Evolutionary conservation across 1,140 invertebrate genomes (phyloP), one percentile per base, ranked within the genome.

Genomic region (Drosophila asahinai): DNA sequence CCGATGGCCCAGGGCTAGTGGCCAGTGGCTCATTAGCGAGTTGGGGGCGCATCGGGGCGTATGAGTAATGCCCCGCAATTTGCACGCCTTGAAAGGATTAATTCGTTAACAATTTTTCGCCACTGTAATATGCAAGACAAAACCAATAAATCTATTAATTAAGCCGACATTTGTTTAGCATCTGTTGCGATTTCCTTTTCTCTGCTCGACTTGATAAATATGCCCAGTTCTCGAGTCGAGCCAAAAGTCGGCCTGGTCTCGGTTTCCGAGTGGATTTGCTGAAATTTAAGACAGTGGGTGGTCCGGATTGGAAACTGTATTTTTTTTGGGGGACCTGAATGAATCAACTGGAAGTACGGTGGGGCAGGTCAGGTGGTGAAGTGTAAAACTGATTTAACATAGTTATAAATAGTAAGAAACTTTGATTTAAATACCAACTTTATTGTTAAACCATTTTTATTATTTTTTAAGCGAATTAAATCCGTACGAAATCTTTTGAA

Each of bases 111-210:
- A 91, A 91, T 81, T 81, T 86, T 55, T 77, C 45, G 75, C 49
- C 68, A 80, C 80, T 83, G 75, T 87, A 89, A 89, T 86, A 91
- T 86, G 63, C 77, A 78, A 70, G 73, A 77, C 65, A 86, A 65
- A 80, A 83, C 80, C 73, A 75, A 91, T 91, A 91, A 91, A 86
- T 91, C 86, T 91, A 91, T 91, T 91, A 91, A 91, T 91, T 91
- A 91, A 91, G 86, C 74, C 72, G 80, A 90, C 81, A 71, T 72
- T 82, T 81, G 77, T 89, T 83, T 77, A 66, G 79, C 58, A 55
- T 62, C 68, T 59, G 61, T 65, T 77, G 67, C 71, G 68, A 73
- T 73, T 73, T 73, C 66, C 70, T 51, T 68, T 62, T 68, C 67
- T 30, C 54, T 11, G 38, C 27, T 36, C 66, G 67, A 62, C 61